Evolutionary conservation across 37 sponge, comb jelly and placozoan genomes (phyloP), one percentile per base, ranked within the genome.

Genomic region (Agelas oroides): DNA sequence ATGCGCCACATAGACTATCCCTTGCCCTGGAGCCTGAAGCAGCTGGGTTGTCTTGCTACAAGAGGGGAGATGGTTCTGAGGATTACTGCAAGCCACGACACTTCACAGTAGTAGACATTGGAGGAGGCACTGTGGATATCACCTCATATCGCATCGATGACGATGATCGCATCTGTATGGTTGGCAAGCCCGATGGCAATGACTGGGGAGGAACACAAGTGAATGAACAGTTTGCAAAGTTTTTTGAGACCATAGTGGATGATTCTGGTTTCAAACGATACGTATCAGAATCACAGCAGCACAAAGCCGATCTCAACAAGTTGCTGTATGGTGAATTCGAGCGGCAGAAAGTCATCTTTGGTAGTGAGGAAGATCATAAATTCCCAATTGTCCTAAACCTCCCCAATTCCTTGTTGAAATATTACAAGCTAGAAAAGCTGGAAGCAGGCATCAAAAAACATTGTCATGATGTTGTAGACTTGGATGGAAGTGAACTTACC

Each of bases 11-110:
- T 58, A 65, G 70, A 39, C 72, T 82, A 14, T 32, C 65, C 23
- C n/a, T 84, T 34, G 85, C 85, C 2, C 56, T 84, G 56, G 85
- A 75, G 68, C 85, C 85, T 23, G 85, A 84, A 32, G 76, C 79
- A 34, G 77, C 86, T 37, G 59, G 68, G 54, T 69, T 75, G 54
- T 71, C 52, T 52, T 71, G 77, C 68, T 53, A 75, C 17, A 66
- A 39, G 35, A 30, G 23, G 2, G 36, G 33, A 3, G 3, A 20
- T 69, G 8, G 36, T 35, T 17, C 59, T 20, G 20, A 21, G 59
- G 19, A 17, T 58, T 6, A 63, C 65, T 16, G 34, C 33, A 21
- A 20, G 5, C 5, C 21, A 1, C 32, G 23, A 34, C 21, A 69
- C 46, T 46, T 46, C 8, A 46, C 46, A 46, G 46, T 46, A 46